phyloP scores from a whole-genome alignment of 2,888 invertebrate species.

The Tipula helvola region DNA sequence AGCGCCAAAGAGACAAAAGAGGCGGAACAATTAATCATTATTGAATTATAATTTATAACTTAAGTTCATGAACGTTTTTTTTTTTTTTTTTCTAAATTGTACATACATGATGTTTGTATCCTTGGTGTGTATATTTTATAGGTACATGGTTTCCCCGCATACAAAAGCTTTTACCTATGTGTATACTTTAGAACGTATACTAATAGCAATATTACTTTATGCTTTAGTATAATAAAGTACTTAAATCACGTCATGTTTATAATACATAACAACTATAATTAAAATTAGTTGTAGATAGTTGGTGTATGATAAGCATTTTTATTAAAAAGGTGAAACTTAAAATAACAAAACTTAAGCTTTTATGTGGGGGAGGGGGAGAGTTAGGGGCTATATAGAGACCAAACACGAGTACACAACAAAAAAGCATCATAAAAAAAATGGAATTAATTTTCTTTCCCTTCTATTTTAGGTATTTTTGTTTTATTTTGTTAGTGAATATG shows the following conservation, averaged over 20 bases:
- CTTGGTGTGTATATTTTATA: not conserved
- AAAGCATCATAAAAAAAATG: not conserved
- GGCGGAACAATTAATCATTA: not conserved
- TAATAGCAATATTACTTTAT: not conserved
- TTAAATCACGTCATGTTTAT: not conserved
- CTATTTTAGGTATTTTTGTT: not conserved
- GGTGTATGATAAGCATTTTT: not conserved
- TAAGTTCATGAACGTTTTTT: not conserved
- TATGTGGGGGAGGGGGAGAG: not conserved
- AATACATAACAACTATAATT: not conserved
- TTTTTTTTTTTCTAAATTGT: not conserved
- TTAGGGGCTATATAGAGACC: not conserved
- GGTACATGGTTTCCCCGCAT: not conserved
- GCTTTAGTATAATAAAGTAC: not conserved
- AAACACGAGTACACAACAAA: not conserved
- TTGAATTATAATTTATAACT: not conserved
- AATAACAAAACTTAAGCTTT: not conserved
- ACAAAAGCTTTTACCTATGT: not conserved
- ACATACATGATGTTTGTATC: not conserved
- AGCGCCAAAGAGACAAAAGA: not conserved
- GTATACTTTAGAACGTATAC: not conserved
- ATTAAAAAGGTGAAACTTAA: not conserved
- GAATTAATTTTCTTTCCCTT: not conserved
- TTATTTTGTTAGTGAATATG: not conserved
- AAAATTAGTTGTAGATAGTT: not conserved